phyloP scores from a whole-genome alignment of 2,888 invertebrate species.

The Phlogophora meticulosa region DNA sequence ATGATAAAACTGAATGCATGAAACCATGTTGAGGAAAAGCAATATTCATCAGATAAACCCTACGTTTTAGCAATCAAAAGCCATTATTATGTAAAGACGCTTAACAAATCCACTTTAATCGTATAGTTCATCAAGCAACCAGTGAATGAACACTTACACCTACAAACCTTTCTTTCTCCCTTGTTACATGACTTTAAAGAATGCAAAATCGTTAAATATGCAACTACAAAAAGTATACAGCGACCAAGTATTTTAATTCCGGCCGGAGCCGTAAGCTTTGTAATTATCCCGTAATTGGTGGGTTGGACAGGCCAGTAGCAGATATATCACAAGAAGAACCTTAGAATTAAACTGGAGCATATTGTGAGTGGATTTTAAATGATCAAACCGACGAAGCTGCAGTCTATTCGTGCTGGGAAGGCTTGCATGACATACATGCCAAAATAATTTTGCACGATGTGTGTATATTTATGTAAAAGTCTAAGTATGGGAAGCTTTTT shows the following conservation, averaged over 20 bases:
- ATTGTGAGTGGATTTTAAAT: slow-evolving; percentile 18
- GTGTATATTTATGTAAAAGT: no score
- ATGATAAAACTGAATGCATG: no score
- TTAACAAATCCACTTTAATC: slow-evolving; percentile 1
- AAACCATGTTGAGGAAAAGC: no score
- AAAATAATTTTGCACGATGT: no score
- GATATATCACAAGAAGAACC: slow-evolving; percentile 84
- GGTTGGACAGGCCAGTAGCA: slow-evolving; percentile 81
- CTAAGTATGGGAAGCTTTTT: no score
- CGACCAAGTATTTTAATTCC: slow-evolving; percentile 69
- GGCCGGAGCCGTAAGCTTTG: slow-evolving; percentile 74
- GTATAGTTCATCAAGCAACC: slow-evolving; percentile 1
- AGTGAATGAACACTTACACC: slow-evolving; percentile 41
- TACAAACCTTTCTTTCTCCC: slow-evolving; percentile 9
- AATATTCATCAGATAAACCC: no score
- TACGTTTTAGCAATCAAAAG: no score
- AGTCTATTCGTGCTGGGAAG: no score
- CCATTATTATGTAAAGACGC: not conserved
- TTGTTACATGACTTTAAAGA: slow-evolving; percentile 49
- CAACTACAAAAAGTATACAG: slow-evolving; percentile 61
- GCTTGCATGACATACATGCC: no score
- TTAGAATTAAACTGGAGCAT: slow-evolving; percentile 65
- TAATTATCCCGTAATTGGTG: slow-evolving; percentile 89
- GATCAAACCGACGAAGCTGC: not conserved
- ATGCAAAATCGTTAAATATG: slow-evolving; percentile 63